Evolutionary conservation across 1,140 invertebrate species (phyloP), one percentile per base, ranked within the genome.

Genomic region (Drosophila repleta): DNA sequence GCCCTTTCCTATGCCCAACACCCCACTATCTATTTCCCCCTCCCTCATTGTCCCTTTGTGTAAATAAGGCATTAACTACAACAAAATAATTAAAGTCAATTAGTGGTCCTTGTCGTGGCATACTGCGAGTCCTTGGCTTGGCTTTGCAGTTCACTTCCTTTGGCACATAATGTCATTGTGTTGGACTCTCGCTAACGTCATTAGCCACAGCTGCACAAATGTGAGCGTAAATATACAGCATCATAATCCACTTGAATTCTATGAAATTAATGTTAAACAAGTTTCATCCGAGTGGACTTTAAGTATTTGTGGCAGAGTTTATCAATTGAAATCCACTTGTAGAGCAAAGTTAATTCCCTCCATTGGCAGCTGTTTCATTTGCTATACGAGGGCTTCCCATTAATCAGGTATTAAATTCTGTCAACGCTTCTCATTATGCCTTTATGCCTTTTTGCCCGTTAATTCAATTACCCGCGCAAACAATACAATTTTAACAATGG

Each of bases 61-160:
- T 61, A 13, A 76, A 84, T 77, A 89, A 88, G 89, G 68, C 79
- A 88, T 84, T 84, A 80, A 83, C 63, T 89, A 84, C 84, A 88
- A 89, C 83, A 89, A 88, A 88, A 88, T 88, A 88, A 88, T 89
- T 88, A 88, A 80, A 89, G 84, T 84, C 84, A 88, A 88, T 88
- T 89, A 88, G 83, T 84, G 79, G 60, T 79, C 57, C 74, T 72
- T 81, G 81, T 57, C 76, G 66, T 74, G 70, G 73, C 67, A 81
- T 46, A 66, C 61, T 73, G 63, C 48, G 13, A 57, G 51, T 62
- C 51, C 65, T 74, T 74, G 52, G 21, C 65, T 45, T 46, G 24
- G 51, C 65, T 74, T 35, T 66, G 63, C 26, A 52, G 57, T 49
- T 70, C 66, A 87, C 58, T 78, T 82, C 67, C 64, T 73, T 75